These are phyloP conservation scores for Plebejus melissa DNA, from an alignment of 2,888 invertebrate genomes.

Conservation along the genomic window DNA sequence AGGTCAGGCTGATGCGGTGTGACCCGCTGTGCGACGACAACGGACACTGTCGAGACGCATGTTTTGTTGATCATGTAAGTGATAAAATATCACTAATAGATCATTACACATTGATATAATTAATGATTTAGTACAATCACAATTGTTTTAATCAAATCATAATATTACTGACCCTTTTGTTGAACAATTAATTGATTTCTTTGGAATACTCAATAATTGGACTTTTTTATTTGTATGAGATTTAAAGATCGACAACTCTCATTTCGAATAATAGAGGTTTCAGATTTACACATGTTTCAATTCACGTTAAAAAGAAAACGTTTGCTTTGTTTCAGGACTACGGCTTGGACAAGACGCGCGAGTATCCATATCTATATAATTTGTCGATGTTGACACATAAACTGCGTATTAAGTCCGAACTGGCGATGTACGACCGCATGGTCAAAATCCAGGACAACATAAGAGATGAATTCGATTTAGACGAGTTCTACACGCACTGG, in stretches of 20 bases:
- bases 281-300: too few relatives aligned
- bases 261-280: too few relatives aligned
- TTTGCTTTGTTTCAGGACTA: conserved; percentile 49
- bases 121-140: neutral
- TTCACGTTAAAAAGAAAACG: neutral
- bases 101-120: neutral
- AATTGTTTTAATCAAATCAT: too few relatives aligned
- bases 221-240: too few relatives aligned
- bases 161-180: too few relatives aligned
- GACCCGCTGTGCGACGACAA: conserved; percentile 47
- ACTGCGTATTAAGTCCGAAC: conserved; percentile 45
- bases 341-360: conserved; percentile 50
- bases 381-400: conserved; percentile 31
- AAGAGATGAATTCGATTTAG: conserved; percentile 43
- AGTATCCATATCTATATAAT: conserved; percentile 52
- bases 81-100: neutral
- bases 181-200: too few relatives aligned
- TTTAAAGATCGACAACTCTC: too few relatives aligned
- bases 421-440: conserved; percentile 45
- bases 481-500: conserved; percentile 54
- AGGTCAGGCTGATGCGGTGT: conserved; percentile 51
- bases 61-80: conserved; percentile 45
- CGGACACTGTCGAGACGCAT: conserved; percentile 41
- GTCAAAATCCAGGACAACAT: conserved; percentile 51
- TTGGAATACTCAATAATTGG: too few relatives aligned